Percentiles rank a stretch among this genome's conserved stretches.
These are phyloP conservation scores for Melinopterus prodromus DNA, from an alignment of 2,888 invertebrate genomes.

Conservation along the genomic window DNA sequence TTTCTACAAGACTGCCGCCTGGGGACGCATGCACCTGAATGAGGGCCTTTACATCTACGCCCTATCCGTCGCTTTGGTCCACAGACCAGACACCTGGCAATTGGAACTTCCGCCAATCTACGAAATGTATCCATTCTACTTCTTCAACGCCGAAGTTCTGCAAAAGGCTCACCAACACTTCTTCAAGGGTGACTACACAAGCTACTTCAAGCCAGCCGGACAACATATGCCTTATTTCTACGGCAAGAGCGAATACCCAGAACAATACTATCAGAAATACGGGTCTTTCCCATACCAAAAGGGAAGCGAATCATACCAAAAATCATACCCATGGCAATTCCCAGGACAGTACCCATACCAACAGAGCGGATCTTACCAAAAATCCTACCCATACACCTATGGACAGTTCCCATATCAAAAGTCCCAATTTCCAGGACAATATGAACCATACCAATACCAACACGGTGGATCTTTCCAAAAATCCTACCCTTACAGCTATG, in stretches of 20 bases:
- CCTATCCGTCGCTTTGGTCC: slow-evolving; percentile 68
- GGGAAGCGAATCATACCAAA: background rate
- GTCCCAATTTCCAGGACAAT: background rate
- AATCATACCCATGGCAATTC: background rate
- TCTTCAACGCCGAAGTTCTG: slow-evolving; percentile 74
- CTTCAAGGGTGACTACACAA: background rate
- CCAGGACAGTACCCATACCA: background rate
- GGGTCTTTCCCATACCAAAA: background rate
- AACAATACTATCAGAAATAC: background rate
- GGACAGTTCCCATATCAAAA: background rate
- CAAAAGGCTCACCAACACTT: slow-evolving; percentile 67
- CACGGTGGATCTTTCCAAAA: no score
- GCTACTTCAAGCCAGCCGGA: background rate
- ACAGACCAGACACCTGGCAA: slow-evolving; percentile 69
- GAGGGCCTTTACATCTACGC: slow-evolving; percentile 71
- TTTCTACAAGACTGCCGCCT: slow-evolving; percentile 74
- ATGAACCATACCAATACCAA: background rate
- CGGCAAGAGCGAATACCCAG: slow-evolving; percentile 14
- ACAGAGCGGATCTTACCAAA: background rate
- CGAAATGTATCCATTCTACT: slow-evolving; percentile 77
- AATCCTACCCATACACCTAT: background rate
- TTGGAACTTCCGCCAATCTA: slow-evolving; percentile 74
- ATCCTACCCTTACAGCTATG: background rate
- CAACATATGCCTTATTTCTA: slow-evolving; percentile 15
- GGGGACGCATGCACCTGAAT: slow-evolving; percentile 73